Conservation (phyloP, 2,113 vertebrate species). For the Malurus elegans region DNA sequence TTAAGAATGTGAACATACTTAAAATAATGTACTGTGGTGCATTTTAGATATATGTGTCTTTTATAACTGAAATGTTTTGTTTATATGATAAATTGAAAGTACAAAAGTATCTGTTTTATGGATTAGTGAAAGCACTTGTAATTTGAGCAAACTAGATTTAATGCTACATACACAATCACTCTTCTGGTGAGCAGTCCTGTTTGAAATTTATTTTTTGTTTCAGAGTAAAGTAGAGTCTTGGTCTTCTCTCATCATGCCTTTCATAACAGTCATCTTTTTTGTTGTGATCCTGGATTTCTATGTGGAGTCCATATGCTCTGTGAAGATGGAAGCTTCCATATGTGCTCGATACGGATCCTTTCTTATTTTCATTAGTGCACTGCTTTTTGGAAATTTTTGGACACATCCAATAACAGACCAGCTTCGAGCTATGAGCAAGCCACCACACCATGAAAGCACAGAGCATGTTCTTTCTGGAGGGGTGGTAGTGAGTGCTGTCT, state of each 20-base stretch:
- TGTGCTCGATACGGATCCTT: constrained; percentile 87
- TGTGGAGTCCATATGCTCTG: constrained; percentile 88
- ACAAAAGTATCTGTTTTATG: neutral
- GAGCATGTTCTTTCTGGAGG: constrained; percentile 97
- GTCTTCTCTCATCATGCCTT: constrained; percentile 89
- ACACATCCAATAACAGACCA: constrained; percentile 93
- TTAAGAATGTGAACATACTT: neutral
- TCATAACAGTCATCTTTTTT: constrained; percentile 88
- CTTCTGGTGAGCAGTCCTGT: neutral
- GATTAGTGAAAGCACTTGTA: neutral
- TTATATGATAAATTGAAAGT: neutral
- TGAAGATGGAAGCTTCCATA: constrained; percentile 88
- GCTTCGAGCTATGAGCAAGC: constrained; percentile 84
- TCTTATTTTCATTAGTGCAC: constrained; percentile 82
- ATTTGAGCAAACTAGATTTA: neutral
- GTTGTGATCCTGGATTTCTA: constrained; percentile 96
- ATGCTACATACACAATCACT: neutral
- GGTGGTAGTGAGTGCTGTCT: constrained; percentile 92
- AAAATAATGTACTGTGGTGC: neutral
- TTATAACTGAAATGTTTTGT: neutral
- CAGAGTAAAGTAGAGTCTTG: constrained; percentile 97
- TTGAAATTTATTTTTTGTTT: constrained; percentile 25
- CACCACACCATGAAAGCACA: constrained; percentile 80
- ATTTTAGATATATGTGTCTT: neutral
- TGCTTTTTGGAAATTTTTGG: constrained; percentile 96